Evolutionary conservation across 2,888 invertebrate species (phyloP), one percentile per base, ranked within the genome.

Genomic region (Agonopterix alstromeriana): DNA sequence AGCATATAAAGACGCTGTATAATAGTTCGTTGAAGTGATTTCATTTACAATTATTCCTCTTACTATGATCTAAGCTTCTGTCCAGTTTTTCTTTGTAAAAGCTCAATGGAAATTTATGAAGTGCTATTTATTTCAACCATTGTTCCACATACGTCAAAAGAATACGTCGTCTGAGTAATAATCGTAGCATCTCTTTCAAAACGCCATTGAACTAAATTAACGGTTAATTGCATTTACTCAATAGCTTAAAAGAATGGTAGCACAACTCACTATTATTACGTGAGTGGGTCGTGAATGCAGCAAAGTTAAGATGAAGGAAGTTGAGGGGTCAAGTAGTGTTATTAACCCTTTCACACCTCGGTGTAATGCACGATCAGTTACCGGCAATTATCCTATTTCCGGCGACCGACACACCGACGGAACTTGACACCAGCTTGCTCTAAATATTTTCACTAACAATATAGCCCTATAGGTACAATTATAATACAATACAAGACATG

Each of bases 331-430:
- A 85, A 85, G 76, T 70, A 73, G 76, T 83, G 84, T 80, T 84
- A 79, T 84, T 86, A 84, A 84, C 82, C 84, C 82, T 77, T 82
- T 84, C 78, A 82, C 86, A 83, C 86, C 80, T 82, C 70, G 60
- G 27, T 56, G 77, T 77, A 78, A 76, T 76, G 72, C 75, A 68
- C 74, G 78, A 82, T 85, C 81, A 70, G 79, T 82, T 82, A 82
- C 84, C 77, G 70, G 70, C 77, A 82, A 85, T 86, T 85, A 86
- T 73, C 57, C 58, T 54, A 63, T 73, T 82, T 86, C 84, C 84
- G 83, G 79, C 57, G 60, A 53, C 59, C 63, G 64, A 62, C 63
- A 65, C 51, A 49, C 71, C 66, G 60, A 64, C 68, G 66, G 60
- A 69, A 66, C 67, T 65, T 67, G 69, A 73, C 70, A 67, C 70